phyloP scores from a whole-genome alignment of 2,888 invertebrate genomes.

The Myopa testacea region DNA sequence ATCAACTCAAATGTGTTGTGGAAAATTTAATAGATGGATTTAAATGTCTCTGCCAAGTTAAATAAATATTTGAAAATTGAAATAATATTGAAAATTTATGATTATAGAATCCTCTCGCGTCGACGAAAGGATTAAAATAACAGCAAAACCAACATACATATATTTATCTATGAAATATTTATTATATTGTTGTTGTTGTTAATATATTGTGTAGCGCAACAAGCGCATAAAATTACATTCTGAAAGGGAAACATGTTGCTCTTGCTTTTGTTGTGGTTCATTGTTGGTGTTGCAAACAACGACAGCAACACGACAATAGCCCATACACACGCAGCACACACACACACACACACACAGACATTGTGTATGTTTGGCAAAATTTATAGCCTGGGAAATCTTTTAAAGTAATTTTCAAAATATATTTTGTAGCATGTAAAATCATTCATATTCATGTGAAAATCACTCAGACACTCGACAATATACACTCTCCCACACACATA shows the following conservation, averaged over 20 bases:
- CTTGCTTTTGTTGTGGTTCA: slow-evolving; percentile 11
- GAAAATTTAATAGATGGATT: no score
- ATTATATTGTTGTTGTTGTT: slow-evolving; percentile 11
- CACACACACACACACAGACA: not conserved
- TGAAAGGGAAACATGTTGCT: slow-evolving; percentile 26
- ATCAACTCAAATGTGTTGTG: no score
- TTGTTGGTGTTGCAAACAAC: slow-evolving; percentile 2
- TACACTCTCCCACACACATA: not conserved
- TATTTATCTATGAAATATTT: not conserved
- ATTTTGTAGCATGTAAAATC: slow-evolving; percentile 24
- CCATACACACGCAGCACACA: not conserved
- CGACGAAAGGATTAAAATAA: not conserved
- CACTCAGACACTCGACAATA: slow-evolving; percentile 1
- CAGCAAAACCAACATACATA: not conserved
- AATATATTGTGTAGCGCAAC: slow-evolving; percentile 10
- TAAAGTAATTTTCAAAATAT: slow-evolving; percentile 27
- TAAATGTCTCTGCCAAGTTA: not conserved
- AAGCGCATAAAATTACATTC: slow-evolving; percentile 22
- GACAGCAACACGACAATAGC: not conserved
- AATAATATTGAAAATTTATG: slow-evolving; percentile 11
- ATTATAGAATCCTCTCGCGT: not conserved
- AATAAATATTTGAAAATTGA: slow-evolving; percentile 10
- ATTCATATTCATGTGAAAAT: slow-evolving; percentile 35
- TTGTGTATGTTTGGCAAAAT: not conserved
- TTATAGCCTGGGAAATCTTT: slow-evolving; percentile 30